These are phyloP conservation scores for Dipodomys merriami DNA, from an alignment of 2,113 vertebrate genomes.

Conservation along the genomic window DNA sequence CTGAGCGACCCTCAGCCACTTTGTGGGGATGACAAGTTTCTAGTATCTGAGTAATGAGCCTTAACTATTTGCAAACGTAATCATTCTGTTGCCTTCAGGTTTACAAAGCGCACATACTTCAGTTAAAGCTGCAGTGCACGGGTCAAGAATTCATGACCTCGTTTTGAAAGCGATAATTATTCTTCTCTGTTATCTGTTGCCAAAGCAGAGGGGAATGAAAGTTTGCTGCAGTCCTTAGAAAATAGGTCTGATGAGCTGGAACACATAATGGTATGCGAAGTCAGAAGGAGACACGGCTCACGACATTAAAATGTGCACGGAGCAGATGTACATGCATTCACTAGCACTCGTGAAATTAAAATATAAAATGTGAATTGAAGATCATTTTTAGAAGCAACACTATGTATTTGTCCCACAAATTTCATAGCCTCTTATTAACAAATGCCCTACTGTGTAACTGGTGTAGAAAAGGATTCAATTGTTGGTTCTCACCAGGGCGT, in stretches of 20 bases:
- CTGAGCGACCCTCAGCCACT: neutral
- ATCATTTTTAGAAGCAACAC: neutral
- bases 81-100: neutral
- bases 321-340: too few relatives aligned
- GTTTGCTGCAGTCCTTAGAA: constrained; percentile 37
- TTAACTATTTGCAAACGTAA: constrained; percentile 52
- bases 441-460: neutral
- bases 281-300: constrained; percentile 43
- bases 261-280: constrained; percentile 42
- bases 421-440: neutral
- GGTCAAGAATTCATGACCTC: neutral
- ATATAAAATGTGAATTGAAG: neutral
- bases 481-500: neutral
- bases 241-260: constrained; percentile 35
- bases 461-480: neutral
- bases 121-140: constrained; percentile 13
- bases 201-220: constrained; percentile 47
- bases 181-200: constrained; percentile 54
- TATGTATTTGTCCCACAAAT: neutral
- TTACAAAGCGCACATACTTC: neutral
- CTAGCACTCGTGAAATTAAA: constrained; percentile 45
- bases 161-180: constrained; percentile 66
- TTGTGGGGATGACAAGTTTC: constrained; percentile 17
- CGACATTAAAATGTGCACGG: constrained; percentile 1
- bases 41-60: constrained; percentile 6